Evolutionary conservation across 2,797 vertebrate genomes (phyloP).

Genomic region (Poecilia picta): DNA sequence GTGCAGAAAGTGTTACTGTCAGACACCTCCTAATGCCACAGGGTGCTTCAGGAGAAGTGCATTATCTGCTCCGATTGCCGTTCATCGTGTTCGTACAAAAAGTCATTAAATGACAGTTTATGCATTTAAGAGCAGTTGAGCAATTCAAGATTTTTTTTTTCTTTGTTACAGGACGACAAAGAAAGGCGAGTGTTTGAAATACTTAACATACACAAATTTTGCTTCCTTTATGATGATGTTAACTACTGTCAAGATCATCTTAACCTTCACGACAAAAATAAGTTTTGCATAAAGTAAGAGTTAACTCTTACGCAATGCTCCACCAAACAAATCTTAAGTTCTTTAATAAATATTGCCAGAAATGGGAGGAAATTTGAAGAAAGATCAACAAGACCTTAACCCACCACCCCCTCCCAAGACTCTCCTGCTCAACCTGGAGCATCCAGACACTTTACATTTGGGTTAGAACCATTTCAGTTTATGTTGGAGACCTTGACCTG

Average conservation of each 20-base stretch:
- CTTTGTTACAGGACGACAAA: neutral
- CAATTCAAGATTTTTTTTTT: neutral
- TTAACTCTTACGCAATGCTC: neutral
- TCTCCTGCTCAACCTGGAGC: too few species aligned
- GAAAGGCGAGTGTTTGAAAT: neutral
- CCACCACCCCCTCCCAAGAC: too few species aligned
- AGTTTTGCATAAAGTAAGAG: neutral
- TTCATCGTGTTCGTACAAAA: neutral
- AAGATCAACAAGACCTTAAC: neutral
- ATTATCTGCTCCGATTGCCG: too few species aligned
- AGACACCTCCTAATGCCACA: constrained; percentile 1
- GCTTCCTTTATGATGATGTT: neutral
- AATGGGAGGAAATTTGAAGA: neutral
- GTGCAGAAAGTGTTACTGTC: constrained; percentile 10
- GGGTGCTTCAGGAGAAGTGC: neutral
- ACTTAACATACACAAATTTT: neutral
- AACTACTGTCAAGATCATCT: neutral
- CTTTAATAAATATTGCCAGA: neutral
- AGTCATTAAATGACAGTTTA: neutral
- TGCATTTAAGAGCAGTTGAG: neutral
- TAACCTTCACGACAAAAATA: neutral
- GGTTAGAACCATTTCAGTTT: neutral
- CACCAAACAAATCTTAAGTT: neutral
- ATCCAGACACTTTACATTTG: neutral
- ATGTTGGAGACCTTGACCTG: neutral